Conservation (phyloP, 2,113 vertebrate genomes). For the Pollimyrus isidori region DNA sequence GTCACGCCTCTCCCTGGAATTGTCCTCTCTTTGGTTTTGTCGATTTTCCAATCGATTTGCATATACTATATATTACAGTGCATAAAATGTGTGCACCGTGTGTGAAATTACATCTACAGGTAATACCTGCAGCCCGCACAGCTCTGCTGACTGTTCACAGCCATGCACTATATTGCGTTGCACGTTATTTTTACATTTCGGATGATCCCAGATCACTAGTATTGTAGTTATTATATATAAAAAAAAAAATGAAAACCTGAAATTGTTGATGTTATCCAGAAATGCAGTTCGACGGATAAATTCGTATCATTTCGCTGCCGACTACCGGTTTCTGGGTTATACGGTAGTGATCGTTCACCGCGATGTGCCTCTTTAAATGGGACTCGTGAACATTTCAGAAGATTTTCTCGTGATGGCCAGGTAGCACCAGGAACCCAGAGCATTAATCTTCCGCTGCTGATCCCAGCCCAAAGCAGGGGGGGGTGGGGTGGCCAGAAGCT, state of each 20-base stretch:
- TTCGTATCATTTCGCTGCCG: neutral
- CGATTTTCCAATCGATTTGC: neutral
- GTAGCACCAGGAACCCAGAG: neutral
- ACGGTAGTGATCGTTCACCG: neutral
- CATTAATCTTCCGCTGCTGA: neutral
- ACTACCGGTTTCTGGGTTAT: neutral
- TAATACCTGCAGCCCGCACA: neutral
- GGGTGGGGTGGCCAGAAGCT: neutral
- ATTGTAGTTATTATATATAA: neutral
- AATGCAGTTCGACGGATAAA: neutral
- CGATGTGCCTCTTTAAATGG: neutral
- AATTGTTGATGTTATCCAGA: neutral
- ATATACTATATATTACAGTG: neutral
- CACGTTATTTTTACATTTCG: neutral
- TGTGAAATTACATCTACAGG: slow-evolving; percentile 9
- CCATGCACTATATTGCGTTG: neutral
- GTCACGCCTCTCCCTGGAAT: neutral
- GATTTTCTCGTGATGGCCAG: neutral
- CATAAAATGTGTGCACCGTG: slow-evolving; percentile 1
- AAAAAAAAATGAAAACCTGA: neutral
- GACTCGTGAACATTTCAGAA: neutral
- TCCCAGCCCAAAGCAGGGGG: neutral
- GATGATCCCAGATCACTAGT: neutral
- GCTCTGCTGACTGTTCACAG: neutral
- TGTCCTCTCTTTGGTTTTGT: neutral